Base-by-base conservation (phyloP, 2,888 invertebrate species). In the Unio pictorum region DNA sequence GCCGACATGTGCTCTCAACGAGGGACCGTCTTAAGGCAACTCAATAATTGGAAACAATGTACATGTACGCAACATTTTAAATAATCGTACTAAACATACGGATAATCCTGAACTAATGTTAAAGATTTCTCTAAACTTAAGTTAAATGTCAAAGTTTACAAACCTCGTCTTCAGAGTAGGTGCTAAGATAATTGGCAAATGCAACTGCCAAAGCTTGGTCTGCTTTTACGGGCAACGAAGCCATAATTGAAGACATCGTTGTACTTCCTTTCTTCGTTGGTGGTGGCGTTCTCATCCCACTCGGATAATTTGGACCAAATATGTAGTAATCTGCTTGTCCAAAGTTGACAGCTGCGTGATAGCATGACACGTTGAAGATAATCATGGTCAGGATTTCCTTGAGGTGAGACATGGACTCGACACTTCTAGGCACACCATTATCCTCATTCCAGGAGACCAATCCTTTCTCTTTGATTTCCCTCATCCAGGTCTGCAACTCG, bases 251-350 rank as follows among this genome's bases (percentile, higher is more conserved):
- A 30, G 73, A 64, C 30, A 73, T 66, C 18, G 73, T 74, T 58
- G 69, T 64, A 34, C 55, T 57, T 28, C 71, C 77, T 71, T 71
- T 73, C 62, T 68, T 62, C 7, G 69, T 75, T 60, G 77, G 77
- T 57, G 77, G 77, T 18, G 74, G 64, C 56, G 58, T 61, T 30
- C 77, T 61, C 61, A 77, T 57, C 3, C 66, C 73, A 45, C 74
- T 69, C 54, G 77, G 77, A 64, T 77, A 75, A 58, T 73, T 77
- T 55, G 77, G 77, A 57, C 74, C 77, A 56, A 75, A 77, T 58
- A 65, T 68, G 58, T 71, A 74, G 65, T 77, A 77, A 68, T 77
- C 77, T 59, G 67, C 56, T 64, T 77, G 77, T 8, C 73, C 66
- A 65, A 75, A 77, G 66, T 77, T 77, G 62, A 77, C 54, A 2